Percentiles rank a stretch among this genome's conserved stretches.
Conservation (phyloP, 1,140 invertebrate genomes). For the Gryllus bimaculatus region DNA sequence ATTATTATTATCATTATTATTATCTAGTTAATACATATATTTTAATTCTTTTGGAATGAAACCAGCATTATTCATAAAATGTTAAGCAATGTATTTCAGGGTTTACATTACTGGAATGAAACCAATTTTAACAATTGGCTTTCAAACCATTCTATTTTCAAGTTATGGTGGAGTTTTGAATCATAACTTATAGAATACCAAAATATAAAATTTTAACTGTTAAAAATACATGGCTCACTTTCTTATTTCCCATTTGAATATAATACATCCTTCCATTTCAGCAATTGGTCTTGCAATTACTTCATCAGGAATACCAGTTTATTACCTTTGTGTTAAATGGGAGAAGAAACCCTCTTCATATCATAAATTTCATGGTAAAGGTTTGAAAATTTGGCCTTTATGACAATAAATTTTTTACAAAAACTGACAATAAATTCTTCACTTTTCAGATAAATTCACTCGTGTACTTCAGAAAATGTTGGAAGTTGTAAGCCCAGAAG, state of each 20-base stretch:
- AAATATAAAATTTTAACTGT: too few species aligned
- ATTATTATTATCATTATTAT: background rate
- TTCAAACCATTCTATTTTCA: too few species aligned
- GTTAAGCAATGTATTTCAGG: too few species aligned
- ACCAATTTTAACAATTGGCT: too few species aligned
- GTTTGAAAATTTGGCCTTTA: background rate
- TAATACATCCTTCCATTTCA: conserved; percentile 24
- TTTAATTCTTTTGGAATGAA: background rate
- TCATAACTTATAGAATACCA: too few species aligned
- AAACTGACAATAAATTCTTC: background rate
- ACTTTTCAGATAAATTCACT: conserved; percentile 22
- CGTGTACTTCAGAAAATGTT: conserved; percentile 19
- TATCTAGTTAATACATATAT: background rate
- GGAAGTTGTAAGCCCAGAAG: conserved; percentile 22
- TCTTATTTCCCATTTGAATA: background rate
- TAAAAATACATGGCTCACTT: too few species aligned
- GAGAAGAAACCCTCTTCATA: conserved; percentile 23
- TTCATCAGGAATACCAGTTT: conserved; percentile 42
- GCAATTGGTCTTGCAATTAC: conserved; percentile 36
- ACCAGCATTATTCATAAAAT: too few species aligned
- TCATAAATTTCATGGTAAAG: conserved; percentile 21
- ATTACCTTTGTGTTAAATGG: conserved; percentile 36
- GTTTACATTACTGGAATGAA: too few species aligned
- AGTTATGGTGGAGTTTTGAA: too few species aligned
- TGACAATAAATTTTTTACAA: background rate